Evolutionary conservation across 2,797 vertebrate genomes (phyloP), one percentile per base, ranked within the genome.

Genomic region (Haliaeetus vocifer): DNA sequence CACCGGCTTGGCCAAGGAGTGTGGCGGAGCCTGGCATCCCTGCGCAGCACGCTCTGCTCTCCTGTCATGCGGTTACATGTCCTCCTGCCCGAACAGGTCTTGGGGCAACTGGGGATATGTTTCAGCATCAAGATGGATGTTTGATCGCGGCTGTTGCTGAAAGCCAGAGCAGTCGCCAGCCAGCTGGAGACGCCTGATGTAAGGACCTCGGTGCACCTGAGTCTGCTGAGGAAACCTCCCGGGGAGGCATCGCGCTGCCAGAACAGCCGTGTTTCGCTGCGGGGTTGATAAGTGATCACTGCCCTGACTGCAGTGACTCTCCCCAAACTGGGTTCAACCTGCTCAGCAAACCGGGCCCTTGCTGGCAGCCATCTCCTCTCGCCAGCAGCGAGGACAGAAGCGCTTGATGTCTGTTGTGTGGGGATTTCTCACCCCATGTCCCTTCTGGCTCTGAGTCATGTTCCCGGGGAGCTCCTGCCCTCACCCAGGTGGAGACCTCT

Each of bases 11-110:
- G 26, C 22, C 10, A 40, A 22, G 53, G n/a, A 31, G 14, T 5
- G 3, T 13, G 5, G 18, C 0, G 1, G 18, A 68, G 28, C 89
- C 11, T 19, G 3, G 28, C 7, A 2, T 33, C 53, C 26, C 11
- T 1, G 1, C 3, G 6, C 44, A 26, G 14, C 47, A 5, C 4
- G 7, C 4, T n/a, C 42, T 0, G 4, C 37, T 18, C 29, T 62
- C 28, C 38, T 6, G 20, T 33, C 12, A 1, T 35, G 59, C 11
- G 22, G 25, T 45, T 35, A 42, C 16, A 6, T 14, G 33, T 80
- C 38, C 21, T 37, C 18, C 65, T 22, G 42, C 74, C 71, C 14
- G 0, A 26, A 21, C 33, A 8, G 21, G 21, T 44, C 10, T 12
- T 21, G 22, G n/a, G 22, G 17, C 50, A 19, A 5, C 42, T 3